Evolutionary conservation across 1,140 invertebrate genomes (phyloP), one percentile per base, ranked within the genome.

Genomic region (Scaptomyza graminum): DNA sequence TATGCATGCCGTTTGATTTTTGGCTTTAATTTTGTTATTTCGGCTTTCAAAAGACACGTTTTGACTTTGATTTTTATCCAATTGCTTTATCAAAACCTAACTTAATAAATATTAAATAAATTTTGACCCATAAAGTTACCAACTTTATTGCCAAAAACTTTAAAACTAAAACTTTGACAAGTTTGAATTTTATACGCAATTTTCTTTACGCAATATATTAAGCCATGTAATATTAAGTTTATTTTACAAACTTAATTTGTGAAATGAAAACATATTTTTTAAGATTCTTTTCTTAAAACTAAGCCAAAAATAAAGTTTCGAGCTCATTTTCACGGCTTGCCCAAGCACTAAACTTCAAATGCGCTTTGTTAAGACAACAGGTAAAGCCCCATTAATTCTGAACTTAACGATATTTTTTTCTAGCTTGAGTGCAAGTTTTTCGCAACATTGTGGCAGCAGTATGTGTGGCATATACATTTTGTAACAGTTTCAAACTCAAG

Each of bases 1-100:
- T 81, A 87, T 87, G 81, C 73, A 84, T 81, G 82, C 81, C 85
- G 81, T 87, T 87, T 87, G 82, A 87, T 80, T 71, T 34, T 84
- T 77, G 65, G 51, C 74, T 67, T 77, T 80, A 87, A 84, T 87
- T 87, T 71, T 74, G 74, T 85, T 84, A 84, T 68, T 69, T 77
- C 67, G 25, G 79, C 82, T 76, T 69, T 67, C 52, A 46, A 31
- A 8, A 7, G 7, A 57, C 13, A 46, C 31, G 49, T n/a, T 34
- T 34, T 34, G 8, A 7, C 31, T 34, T 34, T 34, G 31, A 34
- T 34, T 34, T 34, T 34, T 34, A 34, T 34, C 8, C 6, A 34
- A 34, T 28, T 5, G 28, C 34, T 39, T 39, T 39, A 39, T 28
- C 37, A 39, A 39, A 39, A 11, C 28, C 6, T 31, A 31, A 31